Percentiles rank a stretch among this genome's conserved stretches.
Evolutionary conservation across 2,888 invertebrate species (phyloP).

Genomic region (Choreutis nemorana): DNA sequence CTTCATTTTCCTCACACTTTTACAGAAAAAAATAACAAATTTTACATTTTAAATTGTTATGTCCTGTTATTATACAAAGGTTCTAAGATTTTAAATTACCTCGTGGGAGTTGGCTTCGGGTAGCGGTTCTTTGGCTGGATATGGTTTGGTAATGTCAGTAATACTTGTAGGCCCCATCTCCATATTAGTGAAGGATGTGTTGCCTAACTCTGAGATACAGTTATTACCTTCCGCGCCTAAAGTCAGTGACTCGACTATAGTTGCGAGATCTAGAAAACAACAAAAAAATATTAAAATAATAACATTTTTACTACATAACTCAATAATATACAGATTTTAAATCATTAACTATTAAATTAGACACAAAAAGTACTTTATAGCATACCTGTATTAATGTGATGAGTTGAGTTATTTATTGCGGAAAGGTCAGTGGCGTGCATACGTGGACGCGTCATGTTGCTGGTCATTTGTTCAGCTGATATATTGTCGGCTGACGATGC

Average conservation of each 20-base stretch:
- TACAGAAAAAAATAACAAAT: constrained; percentile 5
- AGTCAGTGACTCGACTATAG: constrained; percentile 84
- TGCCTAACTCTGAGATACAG: constrained; percentile 57
- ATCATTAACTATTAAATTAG: constrained; percentile 4
- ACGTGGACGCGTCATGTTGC: constrained; percentile 63
- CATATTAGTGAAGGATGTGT: constrained; percentile 58
- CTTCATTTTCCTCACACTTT: constrained; percentile 51
- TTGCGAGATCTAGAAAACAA: constrained; percentile 73
- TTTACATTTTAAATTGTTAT: constrained; percentile 2
- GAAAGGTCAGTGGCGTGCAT: constrained; percentile 69
- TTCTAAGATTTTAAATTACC: constrained; percentile 20
- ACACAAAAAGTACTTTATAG: neutral
- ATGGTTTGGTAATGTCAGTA: constrained; percentile 60
- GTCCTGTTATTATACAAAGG: neutral
- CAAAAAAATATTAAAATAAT: too few relatives aligned
- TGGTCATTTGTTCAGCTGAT: constrained; percentile 89
- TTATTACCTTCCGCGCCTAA: constrained; percentile 71
- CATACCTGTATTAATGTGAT: constrained; percentile 65
- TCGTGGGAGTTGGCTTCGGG: constrained; percentile 44
- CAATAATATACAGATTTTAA: too few relatives aligned
- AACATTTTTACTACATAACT: neutral
- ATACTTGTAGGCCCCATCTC: constrained; percentile 62
- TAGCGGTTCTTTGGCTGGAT: constrained; percentile 56
- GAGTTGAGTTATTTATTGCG: constrained; percentile 75
- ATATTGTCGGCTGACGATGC: constrained; percentile 95